Conservation (phyloP, 2,797 vertebrate genomes). For the Intellagama lesueurii region DNA sequence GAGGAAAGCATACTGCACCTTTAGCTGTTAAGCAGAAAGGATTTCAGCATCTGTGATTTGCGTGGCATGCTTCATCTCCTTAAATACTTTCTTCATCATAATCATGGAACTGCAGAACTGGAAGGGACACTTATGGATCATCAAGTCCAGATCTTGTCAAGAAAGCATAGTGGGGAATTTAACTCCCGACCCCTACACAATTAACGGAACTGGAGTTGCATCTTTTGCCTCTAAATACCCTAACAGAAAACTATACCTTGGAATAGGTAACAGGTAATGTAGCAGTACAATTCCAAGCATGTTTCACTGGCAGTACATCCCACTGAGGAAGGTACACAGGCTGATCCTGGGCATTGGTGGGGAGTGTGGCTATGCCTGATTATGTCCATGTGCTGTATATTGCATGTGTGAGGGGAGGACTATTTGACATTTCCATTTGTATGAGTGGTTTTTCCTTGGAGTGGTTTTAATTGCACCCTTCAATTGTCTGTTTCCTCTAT, state of each 20-base stretch:
- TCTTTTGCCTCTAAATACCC: not conserved
- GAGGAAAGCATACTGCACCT: not conserved
- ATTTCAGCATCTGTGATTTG: not conserved
- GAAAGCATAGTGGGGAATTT: no score
- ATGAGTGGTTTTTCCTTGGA: not conserved
- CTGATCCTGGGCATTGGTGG: not conserved
- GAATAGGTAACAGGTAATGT: not conserved
- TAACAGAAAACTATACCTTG: not conserved
- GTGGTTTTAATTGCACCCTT: not conserved
- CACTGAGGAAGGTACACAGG: not conserved
- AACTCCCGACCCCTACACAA: not conserved
- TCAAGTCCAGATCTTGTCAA: no score
- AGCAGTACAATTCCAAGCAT: not conserved
- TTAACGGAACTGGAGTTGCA: not conserved
- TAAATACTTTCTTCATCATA: not conserved
- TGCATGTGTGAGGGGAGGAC: not conserved
- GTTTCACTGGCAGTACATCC: not conserved
- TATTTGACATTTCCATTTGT: not conserved
- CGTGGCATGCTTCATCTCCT: not conserved
- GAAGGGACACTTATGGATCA: no score
- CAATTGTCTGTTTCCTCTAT: not conserved
- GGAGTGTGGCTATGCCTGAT: not conserved
- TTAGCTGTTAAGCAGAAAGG: not conserved
- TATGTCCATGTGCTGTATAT: not conserved
- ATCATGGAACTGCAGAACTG: no score